Conservation (phyloP, 2,113 vertebrate genomes). For the Raphicerus campestris region DNA sequence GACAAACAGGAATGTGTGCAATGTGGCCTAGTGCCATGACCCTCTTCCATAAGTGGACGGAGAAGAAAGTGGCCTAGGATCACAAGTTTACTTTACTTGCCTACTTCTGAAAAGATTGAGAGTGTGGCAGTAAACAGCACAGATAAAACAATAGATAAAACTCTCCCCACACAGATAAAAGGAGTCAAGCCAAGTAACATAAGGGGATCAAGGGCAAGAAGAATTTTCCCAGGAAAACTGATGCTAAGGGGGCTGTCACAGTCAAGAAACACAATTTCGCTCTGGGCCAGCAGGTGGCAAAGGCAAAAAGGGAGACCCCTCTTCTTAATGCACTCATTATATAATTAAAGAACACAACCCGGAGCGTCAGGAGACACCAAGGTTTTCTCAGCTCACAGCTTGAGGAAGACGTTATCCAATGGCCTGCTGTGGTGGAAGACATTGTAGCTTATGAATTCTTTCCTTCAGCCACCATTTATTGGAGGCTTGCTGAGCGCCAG, state of each 20-base stretch:
- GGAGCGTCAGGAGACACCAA: background rate
- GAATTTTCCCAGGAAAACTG: background rate
- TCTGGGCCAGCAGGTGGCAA: background rate
- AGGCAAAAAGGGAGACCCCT: background rate
- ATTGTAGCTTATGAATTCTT: background rate
- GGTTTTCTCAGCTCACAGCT: background rate
- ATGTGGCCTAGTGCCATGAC: background rate
- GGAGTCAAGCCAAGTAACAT: background rate
- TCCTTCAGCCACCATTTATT: background rate
- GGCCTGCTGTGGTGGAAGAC: background rate
- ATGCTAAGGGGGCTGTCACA: background rate
- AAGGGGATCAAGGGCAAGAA: background rate
- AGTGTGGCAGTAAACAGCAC: background rate
- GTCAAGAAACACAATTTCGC: background rate
- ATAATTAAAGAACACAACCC: background rate
- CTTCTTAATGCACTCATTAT: background rate
- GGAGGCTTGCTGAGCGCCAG: background rate
- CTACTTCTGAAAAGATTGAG: background rate
- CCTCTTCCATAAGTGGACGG: background rate
- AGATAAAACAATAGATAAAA: background rate
- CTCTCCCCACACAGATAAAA: background rate
- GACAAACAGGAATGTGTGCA: background rate
- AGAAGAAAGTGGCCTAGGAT: background rate
- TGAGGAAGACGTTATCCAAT: background rate
- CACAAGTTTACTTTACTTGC: background rate